Evolutionary conservation across 2,113 vertebrate genomes (phyloP).

Genomic region (Maccullochella peelii): DNA sequence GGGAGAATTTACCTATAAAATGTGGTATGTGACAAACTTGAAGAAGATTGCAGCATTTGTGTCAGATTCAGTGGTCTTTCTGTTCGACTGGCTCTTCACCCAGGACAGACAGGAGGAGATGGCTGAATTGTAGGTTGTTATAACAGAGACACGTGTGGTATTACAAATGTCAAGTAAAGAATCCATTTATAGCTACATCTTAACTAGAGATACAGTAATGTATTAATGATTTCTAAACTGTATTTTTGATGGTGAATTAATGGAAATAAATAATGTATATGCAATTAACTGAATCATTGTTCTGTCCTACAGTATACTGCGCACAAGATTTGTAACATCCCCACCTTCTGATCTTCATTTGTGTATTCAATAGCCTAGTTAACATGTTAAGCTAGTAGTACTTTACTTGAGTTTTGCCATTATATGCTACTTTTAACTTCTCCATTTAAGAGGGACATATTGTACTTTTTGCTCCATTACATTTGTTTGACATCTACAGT

Average conservation of each 20-base stretch:
- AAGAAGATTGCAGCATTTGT: slow-evolving; percentile 65
- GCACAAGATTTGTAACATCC: background rate
- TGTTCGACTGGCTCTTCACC: slow-evolving; percentile 72
- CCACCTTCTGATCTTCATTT: background rate
- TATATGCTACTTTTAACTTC: background rate
- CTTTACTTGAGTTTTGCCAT: background rate
- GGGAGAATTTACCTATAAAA: slow-evolving; percentile 75
- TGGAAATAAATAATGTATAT: slow-evolving; percentile 51
- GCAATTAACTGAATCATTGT: slow-evolving; percentile 6
- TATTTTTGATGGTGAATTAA: slow-evolving; percentile 16
- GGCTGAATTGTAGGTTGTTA: slow-evolving; percentile 73
- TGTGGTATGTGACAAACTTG: slow-evolving; percentile 78
- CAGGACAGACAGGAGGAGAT: slow-evolving; percentile 76
- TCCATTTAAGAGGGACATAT: background rate
- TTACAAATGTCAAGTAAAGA: background rate
- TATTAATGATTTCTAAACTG: background rate
- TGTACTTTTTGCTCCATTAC: background rate
- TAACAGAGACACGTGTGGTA: background rate
- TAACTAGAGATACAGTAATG: background rate
- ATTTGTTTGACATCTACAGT: background rate
- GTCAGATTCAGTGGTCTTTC: slow-evolving; percentile 45
- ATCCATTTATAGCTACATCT: background rate
- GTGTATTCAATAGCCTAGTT: background rate
- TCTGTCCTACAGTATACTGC: background rate
- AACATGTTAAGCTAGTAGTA: background rate